phyloP scores from a whole-genome alignment of 1,140 invertebrate genomes.

The Pristionchus pacificus region DNA sequence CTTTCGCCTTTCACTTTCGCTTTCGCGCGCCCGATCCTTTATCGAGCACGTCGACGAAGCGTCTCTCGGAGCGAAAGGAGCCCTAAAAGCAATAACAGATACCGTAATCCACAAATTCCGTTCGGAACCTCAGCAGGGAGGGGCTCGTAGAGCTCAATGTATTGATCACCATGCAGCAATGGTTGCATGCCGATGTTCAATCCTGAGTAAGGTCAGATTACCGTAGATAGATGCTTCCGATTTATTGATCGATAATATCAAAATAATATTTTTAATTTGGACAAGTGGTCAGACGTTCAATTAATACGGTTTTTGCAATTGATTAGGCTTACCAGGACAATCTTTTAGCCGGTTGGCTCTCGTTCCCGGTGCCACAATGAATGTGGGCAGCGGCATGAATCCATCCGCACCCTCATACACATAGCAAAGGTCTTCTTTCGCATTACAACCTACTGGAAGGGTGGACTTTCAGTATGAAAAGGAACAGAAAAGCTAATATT shows the following conservation, averaged over 20 bases:
- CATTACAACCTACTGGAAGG: conserved; percentile 75
- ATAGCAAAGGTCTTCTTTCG: conserved; percentile 75
- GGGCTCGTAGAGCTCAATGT: conserved; percentile 77
- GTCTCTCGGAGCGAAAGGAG: conserved; percentile 65
- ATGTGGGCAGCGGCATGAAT: conserved; percentile 81
- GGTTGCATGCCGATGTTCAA: conserved; percentile 71
- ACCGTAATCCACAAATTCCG: no score
- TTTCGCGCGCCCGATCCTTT: no score
- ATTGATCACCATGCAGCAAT: conserved; percentile 91
- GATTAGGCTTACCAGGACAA: conserved; percentile 13
- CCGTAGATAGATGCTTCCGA: conserved; percentile 69
- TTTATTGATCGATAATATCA: conserved; percentile 65
- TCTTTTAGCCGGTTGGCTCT: conserved; percentile 47
- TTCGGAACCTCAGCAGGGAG: conserved; percentile 67
- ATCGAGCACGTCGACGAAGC: conserved; percentile 77
- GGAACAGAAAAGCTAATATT: no score
- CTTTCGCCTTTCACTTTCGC: not conserved
- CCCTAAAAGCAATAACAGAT: no score
- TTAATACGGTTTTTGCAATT: no score
- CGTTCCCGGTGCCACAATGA: conserved; percentile 75
- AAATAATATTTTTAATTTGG: no score
- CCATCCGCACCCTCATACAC: conserved; percentile 84
- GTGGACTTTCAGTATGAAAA: not conserved
- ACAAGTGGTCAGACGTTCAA: no score
- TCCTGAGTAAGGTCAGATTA: conserved; percentile 68